Conservation (phyloP, 1,140 invertebrate genomes). For the Bombus picipes region DNA sequence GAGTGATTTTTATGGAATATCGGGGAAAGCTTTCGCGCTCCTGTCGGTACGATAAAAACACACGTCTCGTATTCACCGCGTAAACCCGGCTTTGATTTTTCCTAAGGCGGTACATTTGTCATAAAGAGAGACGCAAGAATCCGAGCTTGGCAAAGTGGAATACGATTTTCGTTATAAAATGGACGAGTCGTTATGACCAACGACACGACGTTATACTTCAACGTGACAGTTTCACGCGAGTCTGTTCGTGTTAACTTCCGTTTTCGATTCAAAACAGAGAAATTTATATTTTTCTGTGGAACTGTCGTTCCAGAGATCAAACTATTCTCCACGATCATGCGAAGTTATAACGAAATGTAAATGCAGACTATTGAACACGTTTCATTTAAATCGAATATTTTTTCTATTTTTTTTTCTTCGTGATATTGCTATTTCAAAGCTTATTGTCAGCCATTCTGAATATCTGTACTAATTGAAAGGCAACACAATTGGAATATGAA, state of each 20-base stretch:
- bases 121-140: neutral
- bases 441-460: too few relatives aligned
- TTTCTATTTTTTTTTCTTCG: too few relatives aligned
- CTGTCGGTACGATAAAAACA: conserved; percentile 1
- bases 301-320: neutral
- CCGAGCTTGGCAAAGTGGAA: neutral
- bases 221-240: neutral
- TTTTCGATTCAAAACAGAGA: neutral
- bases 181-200: neutral
- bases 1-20: conserved; percentile 14
- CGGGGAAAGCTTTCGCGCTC: neutral
- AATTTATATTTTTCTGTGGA: neutral
- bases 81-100: neutral
- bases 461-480: too few relatives aligned
- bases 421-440: too few relatives aligned
- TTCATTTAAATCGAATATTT: too few relatives aligned
- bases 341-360: too few relatives aligned
- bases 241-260: neutral
- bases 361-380: too few relatives aligned
- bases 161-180: neutral
- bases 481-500: too few relatives aligned
- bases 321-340: too few relatives aligned
- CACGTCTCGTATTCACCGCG: neutral
- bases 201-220: neutral
- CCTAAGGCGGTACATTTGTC: neutral